Percentiles rank a stretch among this genome's conserved stretches.
These are phyloP conservation scores for Menura novaehollandiae DNA, from an alignment of 2,113 vertebrate genomes.

Conservation along the genomic window DNA sequence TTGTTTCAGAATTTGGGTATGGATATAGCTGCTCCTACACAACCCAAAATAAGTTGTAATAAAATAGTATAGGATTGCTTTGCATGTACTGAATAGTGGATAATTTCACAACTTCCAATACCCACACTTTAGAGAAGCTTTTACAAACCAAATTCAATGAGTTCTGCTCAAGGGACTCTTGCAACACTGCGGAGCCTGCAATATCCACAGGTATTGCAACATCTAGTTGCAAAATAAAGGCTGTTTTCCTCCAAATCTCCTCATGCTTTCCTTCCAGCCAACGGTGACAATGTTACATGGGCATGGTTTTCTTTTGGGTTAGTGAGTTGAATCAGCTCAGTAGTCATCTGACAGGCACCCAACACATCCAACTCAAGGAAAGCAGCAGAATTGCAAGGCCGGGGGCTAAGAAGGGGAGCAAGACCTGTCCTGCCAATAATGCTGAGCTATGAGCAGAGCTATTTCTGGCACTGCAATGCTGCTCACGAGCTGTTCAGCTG, in stretches of 20 bases:
- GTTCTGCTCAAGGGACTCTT: conserved; percentile 52
- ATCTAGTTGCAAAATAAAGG: conserved; percentile 54
- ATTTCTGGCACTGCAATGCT: not conserved
- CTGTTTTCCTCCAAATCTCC: conserved; percentile 7
- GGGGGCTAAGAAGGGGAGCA: not conserved
- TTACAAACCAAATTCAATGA: conserved; percentile 47
- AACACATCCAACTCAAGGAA: not conserved
- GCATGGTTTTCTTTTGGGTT: not conserved
- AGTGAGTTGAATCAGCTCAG: not conserved
- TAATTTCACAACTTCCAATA: conserved; percentile 47
- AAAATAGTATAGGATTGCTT: not conserved
- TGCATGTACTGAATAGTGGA: not conserved
- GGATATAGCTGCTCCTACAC: not conserved
- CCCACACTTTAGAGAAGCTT: not conserved
- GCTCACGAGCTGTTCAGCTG: not conserved
- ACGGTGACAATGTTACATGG: not conserved
- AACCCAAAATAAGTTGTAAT: not conserved
- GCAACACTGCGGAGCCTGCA: conserved; percentile 32
- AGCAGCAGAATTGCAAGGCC: not conserved
- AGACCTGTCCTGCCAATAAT: not conserved
- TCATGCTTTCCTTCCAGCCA: not conserved
- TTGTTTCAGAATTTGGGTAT: not conserved
- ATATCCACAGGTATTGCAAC: conserved; percentile 60
- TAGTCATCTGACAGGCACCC: not conserved
- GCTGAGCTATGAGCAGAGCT: not conserved